Base-by-base conservation (phyloP, 2,888 invertebrate genomes). In the Hemithea aestivaria region DNA sequence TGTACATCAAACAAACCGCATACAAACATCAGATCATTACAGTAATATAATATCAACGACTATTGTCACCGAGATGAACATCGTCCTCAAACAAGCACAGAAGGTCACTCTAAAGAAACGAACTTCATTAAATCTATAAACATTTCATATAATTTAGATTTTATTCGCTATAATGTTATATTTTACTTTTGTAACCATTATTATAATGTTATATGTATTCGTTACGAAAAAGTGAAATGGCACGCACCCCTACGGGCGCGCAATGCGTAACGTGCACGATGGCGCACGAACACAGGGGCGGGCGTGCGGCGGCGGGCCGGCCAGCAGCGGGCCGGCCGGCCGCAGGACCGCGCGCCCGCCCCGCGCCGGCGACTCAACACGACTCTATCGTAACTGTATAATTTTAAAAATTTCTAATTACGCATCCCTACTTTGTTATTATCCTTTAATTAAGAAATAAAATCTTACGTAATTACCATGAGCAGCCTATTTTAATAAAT, bases 81-180 rank as follows among this genome's bases (percentile, higher is more conserved):
- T 71, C 68, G 61, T 63, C 65, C 68, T 70, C 74, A 73, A 77
- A 78, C 80, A 78, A 83, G 85, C 84, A 80, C 82, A 73, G 76
- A 78, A 76, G 62, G 67, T 80, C 81, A 80, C 76, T 64, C 84
- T 83, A 85, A 81, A 80, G 63, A 85, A 85, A 84, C 77, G 74
- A 81, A 82, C 73, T 56, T 76, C 75, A 73, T 79, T 87, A 83
- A 78, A 79, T 84, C 85, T 87, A 87, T 87, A 87, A 85, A 87
- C 85, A 85, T 85, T 85, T 85, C 79, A 87, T 87, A 87, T 85
- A 85, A 84, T 85, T 87, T 87, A 85, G 79, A 85, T 84, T 76
- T 82, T 81, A 87, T 81, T 80, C 71, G 75, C 87, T 87, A 87
- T 85, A 84, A 85, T 87, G 87, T 87, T 82, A 87, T 85, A 87